phyloP scores from a whole-genome alignment of 2,797 vertebrate species.

The Megaceryle alcyon region DNA sequence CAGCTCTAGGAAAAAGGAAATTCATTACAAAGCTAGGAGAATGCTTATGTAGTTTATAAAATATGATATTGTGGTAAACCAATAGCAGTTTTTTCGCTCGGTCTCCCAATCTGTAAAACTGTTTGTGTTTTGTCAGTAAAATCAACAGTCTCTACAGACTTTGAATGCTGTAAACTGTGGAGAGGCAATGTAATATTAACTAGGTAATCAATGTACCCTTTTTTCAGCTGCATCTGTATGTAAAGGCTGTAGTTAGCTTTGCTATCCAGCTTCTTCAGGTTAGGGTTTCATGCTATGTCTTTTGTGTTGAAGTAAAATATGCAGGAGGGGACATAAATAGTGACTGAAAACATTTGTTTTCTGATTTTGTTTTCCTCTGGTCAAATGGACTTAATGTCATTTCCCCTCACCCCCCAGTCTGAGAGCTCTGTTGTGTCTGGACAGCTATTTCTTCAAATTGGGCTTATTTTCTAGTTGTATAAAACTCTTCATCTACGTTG shows the following conservation, averaged over 20 bases:
- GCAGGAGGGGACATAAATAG: background rate
- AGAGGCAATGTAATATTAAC: background rate
- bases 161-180: background rate
- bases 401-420: background rate
- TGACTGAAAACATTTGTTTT: background rate
- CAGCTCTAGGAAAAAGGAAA: background rate
- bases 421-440: constrained; percentile 64
- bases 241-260: background rate
- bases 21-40: background rate
- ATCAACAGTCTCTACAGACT: background rate
- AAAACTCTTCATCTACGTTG: constrained; percentile 81
- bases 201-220: background rate
- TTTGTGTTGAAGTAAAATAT: background rate
- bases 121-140: background rate
- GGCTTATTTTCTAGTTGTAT: constrained; percentile 72
- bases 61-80: background rate
- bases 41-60: background rate
- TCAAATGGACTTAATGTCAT: constrained; percentile 23
- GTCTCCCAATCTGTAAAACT: background rate
- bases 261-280: background rate
- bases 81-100: background rate
- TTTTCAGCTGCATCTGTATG: background rate
- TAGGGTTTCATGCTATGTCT: background rate
- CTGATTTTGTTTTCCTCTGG: constrained; percentile 7
- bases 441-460: constrained; percentile 72